Evolutionary conservation across 2,797 vertebrate genomes (phyloP).

Genomic region (Malurus splendens): DNA sequence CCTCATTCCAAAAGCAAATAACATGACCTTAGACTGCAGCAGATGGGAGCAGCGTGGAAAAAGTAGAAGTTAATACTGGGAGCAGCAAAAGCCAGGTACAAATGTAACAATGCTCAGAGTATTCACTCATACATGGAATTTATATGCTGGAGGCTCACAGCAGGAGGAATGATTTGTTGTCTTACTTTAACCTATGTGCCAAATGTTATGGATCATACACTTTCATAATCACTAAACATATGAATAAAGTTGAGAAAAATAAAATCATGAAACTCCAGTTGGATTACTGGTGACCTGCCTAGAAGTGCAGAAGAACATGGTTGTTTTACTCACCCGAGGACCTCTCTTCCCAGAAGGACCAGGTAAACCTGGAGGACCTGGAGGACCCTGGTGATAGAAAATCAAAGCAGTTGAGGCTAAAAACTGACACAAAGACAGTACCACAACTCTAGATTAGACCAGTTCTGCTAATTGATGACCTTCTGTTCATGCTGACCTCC

Average conservation of each 20-base stretch:
- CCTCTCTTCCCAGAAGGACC: slow-evolving; percentile 91
- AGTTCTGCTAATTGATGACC: not conserved
- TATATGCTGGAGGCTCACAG: not conserved
- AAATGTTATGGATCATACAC: not conserved
- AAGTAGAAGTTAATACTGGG: not conserved
- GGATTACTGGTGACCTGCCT: not conserved
- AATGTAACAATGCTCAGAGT: not conserved
- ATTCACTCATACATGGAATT: not conserved
- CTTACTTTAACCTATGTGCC: not conserved
- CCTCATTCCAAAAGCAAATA: slow-evolving; percentile 50
- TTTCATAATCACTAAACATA: not conserved
- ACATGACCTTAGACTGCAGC: not conserved
- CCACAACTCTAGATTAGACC: not conserved
- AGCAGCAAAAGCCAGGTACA: slow-evolving; percentile 1
- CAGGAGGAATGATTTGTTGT: not conserved
- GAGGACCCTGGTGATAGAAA: slow-evolving; percentile 81
- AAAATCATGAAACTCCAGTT: not conserved
- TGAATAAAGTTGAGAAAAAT: not conserved
- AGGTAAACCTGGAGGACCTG: slow-evolving; percentile 88
- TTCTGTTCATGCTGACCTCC: not conserved
- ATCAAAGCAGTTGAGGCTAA: slow-evolving; percentile 21
- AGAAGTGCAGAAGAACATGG: not conserved
- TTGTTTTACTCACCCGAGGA: slow-evolving; percentile 83
- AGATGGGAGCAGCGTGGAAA: slow-evolving; percentile 7
- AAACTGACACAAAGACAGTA: not conserved